Conservation (phyloP, 2,888 invertebrate species). For the Tenthredo notha region DNA sequence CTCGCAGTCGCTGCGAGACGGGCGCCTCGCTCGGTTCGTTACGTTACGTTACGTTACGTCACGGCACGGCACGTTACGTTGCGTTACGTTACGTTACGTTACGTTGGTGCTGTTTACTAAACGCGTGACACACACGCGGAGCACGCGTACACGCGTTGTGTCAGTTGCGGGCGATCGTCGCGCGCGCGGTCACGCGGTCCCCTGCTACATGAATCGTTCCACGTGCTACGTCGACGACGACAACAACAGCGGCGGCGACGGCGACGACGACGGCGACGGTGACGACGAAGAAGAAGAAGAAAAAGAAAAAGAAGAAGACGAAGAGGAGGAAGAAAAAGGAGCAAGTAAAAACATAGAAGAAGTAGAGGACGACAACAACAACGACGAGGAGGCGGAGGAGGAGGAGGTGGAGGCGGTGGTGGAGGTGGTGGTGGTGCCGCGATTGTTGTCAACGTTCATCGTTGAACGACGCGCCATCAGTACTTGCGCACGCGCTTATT, state of each 20-base stretch:
- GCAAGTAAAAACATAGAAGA: neutral
- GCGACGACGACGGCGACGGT: neutral
- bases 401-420: neutral
- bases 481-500: conserved; percentile 8
- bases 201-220: conserved; percentile 53
- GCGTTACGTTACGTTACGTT: conserved; percentile 39
- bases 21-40: conserved; percentile 53
- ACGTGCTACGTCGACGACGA: conserved; percentile 49
- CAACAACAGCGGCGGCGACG: conserved; percentile 35
- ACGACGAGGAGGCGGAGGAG: neutral
- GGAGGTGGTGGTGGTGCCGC: conserved; percentile 35
- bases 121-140: conserved; percentile 21
- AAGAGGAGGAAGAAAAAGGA: neutral
- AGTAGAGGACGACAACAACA: neutral
- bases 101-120: conserved; percentile 5
- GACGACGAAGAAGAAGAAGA: neutral
- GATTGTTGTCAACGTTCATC: conserved; percentile 26
- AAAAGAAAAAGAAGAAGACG: neutral
- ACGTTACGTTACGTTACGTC: conserved; percentile 32
- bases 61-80: conserved; percentile 21
- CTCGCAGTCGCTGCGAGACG: conserved; percentile 53
- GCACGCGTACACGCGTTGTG: conserved; percentile 20
- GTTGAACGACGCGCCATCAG: conserved; percentile 37
- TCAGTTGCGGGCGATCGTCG: conserved; percentile 61
- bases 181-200: conserved; percentile 57